phyloP scores from a whole-genome alignment of 1,140 invertebrate species.

The Papilio aristodemus region DNA sequence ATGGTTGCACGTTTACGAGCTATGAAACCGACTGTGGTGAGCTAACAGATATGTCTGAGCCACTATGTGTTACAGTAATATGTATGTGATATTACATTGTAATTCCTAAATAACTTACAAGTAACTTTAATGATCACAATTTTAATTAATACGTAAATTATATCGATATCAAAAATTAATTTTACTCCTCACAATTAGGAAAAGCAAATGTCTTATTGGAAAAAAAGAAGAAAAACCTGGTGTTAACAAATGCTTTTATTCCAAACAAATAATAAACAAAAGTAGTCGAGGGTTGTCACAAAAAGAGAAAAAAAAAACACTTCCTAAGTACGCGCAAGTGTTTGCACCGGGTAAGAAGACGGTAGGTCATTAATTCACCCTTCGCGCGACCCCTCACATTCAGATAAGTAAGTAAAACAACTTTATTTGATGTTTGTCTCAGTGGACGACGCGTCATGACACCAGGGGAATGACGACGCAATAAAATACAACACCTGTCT shows the following conservation, averaged over 20 bases:
- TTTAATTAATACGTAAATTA: too few relatives aligned
- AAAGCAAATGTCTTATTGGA: too few relatives aligned
- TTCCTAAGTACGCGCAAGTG: slow-evolving; percentile 51
- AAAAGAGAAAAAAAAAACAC: slow-evolving; percentile 55
- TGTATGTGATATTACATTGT: neutral
- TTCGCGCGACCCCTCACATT: slow-evolving; percentile 53
- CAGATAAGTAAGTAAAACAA: slow-evolving; percentile 76
- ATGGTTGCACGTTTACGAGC: neutral
- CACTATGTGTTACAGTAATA: neutral
- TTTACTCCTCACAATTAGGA: neutral
- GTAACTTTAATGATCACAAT: too few relatives aligned
- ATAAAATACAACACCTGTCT: slow-evolving; percentile 34
- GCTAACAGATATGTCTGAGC: slow-evolving; percentile 1
- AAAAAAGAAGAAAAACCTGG: too few relatives aligned
- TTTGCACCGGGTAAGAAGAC: slow-evolving; percentile 55
- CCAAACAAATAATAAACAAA: slow-evolving; percentile 58
- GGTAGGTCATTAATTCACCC: slow-evolving; percentile 76
- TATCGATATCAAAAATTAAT: too few relatives aligned
- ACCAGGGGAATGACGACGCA: slow-evolving; percentile 48
- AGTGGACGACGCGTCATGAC: slow-evolving; percentile 55
- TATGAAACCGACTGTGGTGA: slow-evolving; percentile 24
- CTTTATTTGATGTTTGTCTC: slow-evolving; percentile 73
- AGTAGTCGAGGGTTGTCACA: slow-evolving; percentile 45
- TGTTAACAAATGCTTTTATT: slow-evolving; percentile 49
- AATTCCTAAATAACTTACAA: neutral